Evolutionary conservation across 2,888 invertebrate genomes (phyloP).

Genomic region (Diarsia dahlii): DNA sequence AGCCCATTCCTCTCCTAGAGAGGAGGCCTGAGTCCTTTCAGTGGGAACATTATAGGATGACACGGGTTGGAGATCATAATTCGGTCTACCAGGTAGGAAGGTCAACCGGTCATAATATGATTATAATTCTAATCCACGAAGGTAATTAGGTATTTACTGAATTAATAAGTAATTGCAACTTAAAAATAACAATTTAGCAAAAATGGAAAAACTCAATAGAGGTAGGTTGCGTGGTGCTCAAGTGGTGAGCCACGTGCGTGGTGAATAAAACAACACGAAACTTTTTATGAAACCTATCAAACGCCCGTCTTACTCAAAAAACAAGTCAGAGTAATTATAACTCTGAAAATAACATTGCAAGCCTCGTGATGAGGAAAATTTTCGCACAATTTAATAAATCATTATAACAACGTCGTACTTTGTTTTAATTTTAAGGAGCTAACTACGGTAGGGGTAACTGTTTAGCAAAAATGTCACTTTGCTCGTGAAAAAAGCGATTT

Average conservation of each 20-base stretch:
- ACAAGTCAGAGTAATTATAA: not conserved
- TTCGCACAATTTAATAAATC: not conserved
- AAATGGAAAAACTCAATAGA: slow-evolving; percentile 7
- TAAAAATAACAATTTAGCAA: not conserved
- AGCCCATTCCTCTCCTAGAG: too few species aligned
- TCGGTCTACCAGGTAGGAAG: not conserved
- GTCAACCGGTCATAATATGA: not conserved
- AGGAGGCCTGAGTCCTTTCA: too few species aligned
- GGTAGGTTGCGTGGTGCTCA: not conserved
- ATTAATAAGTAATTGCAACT: not conserved
- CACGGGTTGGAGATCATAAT: not conserved
- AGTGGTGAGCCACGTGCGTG: not conserved
- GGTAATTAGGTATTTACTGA: not conserved
- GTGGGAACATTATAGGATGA: too few species aligned
- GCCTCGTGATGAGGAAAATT: slow-evolving; percentile 34
- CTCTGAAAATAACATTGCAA: not conserved
- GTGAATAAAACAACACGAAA: slow-evolving; percentile 2
- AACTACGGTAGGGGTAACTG: not conserved
- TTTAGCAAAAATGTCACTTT: not conserved
- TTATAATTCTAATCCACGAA: not conserved
- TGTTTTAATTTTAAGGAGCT: too few species aligned
- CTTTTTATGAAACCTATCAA: not conserved
- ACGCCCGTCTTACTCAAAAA: not conserved
- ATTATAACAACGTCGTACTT: too few species aligned
- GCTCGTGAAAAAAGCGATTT: too few species aligned